phyloP scores from a whole-genome alignment of 2,888 invertebrate species.

The Meteorus colon region DNA sequence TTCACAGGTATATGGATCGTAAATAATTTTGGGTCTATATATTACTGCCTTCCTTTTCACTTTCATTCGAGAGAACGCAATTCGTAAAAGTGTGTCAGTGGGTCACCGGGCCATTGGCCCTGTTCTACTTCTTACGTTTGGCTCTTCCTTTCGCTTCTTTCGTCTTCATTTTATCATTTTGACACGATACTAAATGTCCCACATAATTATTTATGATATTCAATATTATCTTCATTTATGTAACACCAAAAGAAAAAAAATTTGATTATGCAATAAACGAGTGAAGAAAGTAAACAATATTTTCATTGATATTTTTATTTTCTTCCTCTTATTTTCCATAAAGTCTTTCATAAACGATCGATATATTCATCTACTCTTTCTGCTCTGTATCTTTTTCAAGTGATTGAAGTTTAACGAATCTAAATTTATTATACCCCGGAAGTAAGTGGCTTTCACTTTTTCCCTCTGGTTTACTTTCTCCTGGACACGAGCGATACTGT shows the following conservation, averaged over 20 bases:
- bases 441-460: slow-evolving; percentile 66
- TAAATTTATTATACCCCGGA: slow-evolving; percentile 58
- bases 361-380: background rate
- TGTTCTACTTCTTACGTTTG: slow-evolving; percentile 67
- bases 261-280: background rate
- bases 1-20: slow-evolving; percentile 8
- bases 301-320: background rate
- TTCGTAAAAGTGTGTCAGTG: slow-evolving; percentile 69
- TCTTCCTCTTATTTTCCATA: background rate
- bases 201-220: background rate
- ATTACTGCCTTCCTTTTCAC: slow-evolving; percentile 63
- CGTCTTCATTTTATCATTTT: slow-evolving; percentile 4
- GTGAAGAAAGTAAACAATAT: background rate
- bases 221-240: slow-evolving; percentile 9
- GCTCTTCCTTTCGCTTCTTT: slow-evolving; percentile 24
- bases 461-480: slow-evolving; percentile 64
- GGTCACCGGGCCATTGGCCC: slow-evolving; percentile 71
- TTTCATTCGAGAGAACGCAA: slow-evolving; percentile 65
- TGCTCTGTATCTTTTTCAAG: background rate
- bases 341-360: background rate
- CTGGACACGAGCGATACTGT: slow-evolving; percentile 51
- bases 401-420: slow-evolving; percentile 31
- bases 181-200: background rate
- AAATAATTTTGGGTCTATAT: background rate
- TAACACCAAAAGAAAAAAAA: slow-evolving; percentile 8